These are phyloP conservation scores for Leucophenga maculata DNA, from an alignment of 2,888 invertebrate genomes.

Conservation along the genomic window DNA sequence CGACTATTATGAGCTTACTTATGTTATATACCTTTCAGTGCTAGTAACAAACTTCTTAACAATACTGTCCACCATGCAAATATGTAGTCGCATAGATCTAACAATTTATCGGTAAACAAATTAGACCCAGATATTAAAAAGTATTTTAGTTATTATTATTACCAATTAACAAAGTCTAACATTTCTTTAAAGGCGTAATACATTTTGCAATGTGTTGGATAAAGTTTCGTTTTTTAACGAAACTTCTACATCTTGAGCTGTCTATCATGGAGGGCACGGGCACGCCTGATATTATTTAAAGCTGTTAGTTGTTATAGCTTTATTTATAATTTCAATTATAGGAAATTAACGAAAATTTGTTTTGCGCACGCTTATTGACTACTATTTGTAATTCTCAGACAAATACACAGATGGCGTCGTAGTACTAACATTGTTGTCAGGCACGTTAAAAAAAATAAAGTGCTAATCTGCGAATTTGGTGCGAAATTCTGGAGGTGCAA, in stretches of 20 bases:
- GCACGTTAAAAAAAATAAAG: background rate
- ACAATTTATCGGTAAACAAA: slow-evolving; percentile 22
- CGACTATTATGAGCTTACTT: too few species aligned
- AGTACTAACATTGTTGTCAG: too few species aligned
- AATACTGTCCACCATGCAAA: slow-evolving; percentile 24
- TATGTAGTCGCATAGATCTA: background rate
- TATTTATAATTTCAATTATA: background rate
- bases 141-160: slow-evolving; percentile 45
- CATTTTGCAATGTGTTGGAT: background rate
- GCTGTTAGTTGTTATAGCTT: too few species aligned
- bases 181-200: slow-evolving; percentile 47
- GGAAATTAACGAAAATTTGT: slow-evolving; percentile 22
- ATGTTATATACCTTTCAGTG: too few species aligned
- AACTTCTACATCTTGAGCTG: slow-evolving; percentile 16
- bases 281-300: too few species aligned
- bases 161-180: slow-evolving; percentile 47
- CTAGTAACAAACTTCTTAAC: slow-evolving; percentile 37
- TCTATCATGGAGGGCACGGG: too few species aligned
- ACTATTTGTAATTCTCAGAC: background rate
- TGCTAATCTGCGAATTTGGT: slow-evolving; percentile 13
- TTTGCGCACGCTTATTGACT: background rate
- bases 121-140: slow-evolving; percentile 26
- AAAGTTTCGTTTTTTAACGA: too few species aligned
- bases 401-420: background rate
- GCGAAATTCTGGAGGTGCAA: background rate